phyloP scores from a whole-genome alignment of 2,113 vertebrate genomes.

The Leptocoma aspasia region DNA sequence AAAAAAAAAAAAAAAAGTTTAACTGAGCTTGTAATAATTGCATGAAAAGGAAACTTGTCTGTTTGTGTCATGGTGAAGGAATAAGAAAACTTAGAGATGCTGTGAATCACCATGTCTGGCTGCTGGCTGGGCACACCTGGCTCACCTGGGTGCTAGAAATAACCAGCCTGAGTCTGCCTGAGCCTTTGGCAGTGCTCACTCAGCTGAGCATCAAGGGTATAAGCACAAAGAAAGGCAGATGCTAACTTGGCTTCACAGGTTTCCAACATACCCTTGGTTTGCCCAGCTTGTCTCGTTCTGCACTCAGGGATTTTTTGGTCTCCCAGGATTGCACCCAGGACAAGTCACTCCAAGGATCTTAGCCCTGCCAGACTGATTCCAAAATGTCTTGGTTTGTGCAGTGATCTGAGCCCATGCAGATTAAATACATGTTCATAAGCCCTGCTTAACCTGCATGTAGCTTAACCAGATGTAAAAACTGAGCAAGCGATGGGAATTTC shows the following conservation, averaged over 20 bases:
- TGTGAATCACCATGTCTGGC: background rate
- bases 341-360: background rate
- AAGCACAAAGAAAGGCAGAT: background rate
- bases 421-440: background rate
- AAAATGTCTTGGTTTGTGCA: background rate
- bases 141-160: background rate
- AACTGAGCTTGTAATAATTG: background rate
- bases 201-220: background rate
- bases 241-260: background rate
- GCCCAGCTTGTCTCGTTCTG: background rate
- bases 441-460: background rate
- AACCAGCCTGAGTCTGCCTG: background rate
- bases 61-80: background rate
- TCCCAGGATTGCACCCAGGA: background rate
- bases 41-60: background rate
- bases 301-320: background rate
- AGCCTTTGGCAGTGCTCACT: accelerated
- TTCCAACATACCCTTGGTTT: background rate
- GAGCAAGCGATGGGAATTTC: background rate
- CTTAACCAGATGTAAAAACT: background rate
- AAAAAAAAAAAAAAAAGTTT: background rate
- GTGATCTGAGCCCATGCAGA: background rate
- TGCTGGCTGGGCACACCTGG: background rate
- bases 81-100: background rate
- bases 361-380: background rate